Evolutionary conservation across 2,797 vertebrate genomes (phyloP).

Genomic region (Pseudotriccus pelzelni): DNA sequence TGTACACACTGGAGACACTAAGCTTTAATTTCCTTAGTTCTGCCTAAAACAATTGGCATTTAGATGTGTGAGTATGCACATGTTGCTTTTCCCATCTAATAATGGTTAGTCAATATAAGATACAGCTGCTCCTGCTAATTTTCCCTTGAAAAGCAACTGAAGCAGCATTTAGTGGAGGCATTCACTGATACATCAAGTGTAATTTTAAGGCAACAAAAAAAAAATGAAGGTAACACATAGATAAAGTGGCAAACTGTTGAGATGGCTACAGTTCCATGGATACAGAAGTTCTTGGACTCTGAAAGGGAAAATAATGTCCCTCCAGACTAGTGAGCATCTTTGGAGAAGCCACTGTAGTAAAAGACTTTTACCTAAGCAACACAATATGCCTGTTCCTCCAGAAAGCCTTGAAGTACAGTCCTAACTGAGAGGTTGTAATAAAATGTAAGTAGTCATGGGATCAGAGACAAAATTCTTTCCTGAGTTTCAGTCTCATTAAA

Average conservation of each 20-base stretch:
- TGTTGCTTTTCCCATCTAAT: not conserved
- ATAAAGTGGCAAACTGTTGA: not conserved
- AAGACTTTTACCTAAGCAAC: not conserved
- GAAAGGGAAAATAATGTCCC: not conserved
- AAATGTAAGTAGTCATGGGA: not conserved
- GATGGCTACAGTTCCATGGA: not conserved
- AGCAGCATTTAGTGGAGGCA: not conserved
- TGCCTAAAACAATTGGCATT: not conserved
- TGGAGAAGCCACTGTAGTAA: not conserved
- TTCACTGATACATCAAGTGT: not conserved
- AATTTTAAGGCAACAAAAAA: not conserved
- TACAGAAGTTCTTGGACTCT: not conserved
- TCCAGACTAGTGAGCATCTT: not conserved
- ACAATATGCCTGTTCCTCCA: not conserved
- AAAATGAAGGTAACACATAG: not conserved
- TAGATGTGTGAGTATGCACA: not conserved
- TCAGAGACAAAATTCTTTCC: not conserved
- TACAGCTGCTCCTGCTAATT: not conserved
- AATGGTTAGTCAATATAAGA: not conserved
- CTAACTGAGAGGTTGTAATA: not conserved
- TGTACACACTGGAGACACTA: not conserved
- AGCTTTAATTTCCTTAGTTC: not conserved
- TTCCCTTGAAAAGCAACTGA: not conserved
- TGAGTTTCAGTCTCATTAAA: not conserved
- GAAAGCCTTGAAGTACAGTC: not conserved